Evolutionary conservation across 2,113 vertebrate genomes (phyloP).

Genomic region (Bos javanicus): DNA sequence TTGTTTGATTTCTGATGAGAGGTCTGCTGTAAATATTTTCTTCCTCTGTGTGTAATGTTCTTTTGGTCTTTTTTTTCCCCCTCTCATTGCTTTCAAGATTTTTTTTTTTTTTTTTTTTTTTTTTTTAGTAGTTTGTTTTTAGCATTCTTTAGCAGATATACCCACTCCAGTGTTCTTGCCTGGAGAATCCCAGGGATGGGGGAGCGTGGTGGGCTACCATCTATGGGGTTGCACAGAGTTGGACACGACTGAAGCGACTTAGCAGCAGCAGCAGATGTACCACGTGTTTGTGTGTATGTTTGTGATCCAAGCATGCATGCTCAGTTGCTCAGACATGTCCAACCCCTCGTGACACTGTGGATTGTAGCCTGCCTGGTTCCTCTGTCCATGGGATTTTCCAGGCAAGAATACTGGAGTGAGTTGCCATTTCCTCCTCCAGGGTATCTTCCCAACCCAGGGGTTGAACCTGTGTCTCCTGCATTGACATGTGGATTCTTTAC

Average conservation of each 20-base stretch:
- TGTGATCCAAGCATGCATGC: background rate
- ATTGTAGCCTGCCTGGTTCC: background rate
- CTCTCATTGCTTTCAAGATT: background rate
- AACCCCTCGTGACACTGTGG: background rate
- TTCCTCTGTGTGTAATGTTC: background rate
- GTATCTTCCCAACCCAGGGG: background rate
- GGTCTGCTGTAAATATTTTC: background rate
- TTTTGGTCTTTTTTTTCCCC: background rate
- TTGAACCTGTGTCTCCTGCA: background rate
- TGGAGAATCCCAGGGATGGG: background rate
- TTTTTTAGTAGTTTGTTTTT: background rate
- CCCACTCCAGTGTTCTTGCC: background rate
- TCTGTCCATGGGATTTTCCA: background rate
- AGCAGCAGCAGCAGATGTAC: background rate
- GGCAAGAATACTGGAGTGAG: background rate
- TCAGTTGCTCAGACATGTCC: background rate
- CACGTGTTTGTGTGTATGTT: background rate
- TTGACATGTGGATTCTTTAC: background rate
- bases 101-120: background rate
- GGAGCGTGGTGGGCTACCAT: background rate
- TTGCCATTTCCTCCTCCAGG: background rate
- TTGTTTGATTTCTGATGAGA: slow-evolving; percentile 14
- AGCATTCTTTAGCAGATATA: background rate
- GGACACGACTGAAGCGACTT: background rate
- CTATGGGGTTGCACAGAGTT: background rate